These are phyloP conservation scores for Hestina assimilis DNA, from an alignment of 1,140 invertebrate species.

Conservation along the genomic window DNA sequence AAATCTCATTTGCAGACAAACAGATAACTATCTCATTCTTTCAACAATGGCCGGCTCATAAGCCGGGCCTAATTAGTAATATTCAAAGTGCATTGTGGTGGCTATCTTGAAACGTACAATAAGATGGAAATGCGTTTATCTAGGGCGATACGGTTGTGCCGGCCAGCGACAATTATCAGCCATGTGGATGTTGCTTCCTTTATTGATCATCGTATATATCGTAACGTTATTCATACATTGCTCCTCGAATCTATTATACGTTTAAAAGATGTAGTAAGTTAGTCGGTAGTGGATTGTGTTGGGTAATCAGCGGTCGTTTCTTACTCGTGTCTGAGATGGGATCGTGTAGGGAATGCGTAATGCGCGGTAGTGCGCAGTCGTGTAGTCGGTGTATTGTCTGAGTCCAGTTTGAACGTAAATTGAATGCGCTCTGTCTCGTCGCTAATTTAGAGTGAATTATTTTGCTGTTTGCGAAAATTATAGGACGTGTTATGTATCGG, in stretches of 20 bases:
- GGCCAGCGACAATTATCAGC: constrained; percentile 69
- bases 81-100: constrained; percentile 71
- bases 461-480: constrained; percentile 32
- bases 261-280: neutral
- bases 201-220: neutral
- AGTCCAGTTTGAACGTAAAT: constrained; percentile 56
- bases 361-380: constrained; percentile 67
- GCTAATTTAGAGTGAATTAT: constrained; percentile 34
- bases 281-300: constrained; percentile 19
- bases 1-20: constrained; percentile 74
- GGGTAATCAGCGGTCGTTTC: neutral
- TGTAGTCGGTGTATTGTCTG: constrained; percentile 68
- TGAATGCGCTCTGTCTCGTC: constrained; percentile 42
- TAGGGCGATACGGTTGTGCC: constrained; percentile 69
- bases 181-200: constrained; percentile 45
- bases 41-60: constrained; percentile 74
- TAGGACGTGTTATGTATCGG: constrained; percentile 23
- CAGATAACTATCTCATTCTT: constrained; percentile 75
- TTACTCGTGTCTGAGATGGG: constrained; percentile 26
- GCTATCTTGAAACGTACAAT: constrained; percentile 68
- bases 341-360: constrained; percentile 70
- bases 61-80: constrained; percentile 77
- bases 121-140: constrained; percentile 70
- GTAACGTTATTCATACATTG: neutral
- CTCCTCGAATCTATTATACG: neutral